Percentiles rank a stretch among this genome's conserved stretches.
These are phyloP conservation scores for Micronycteris hirsuta DNA, from an alignment of 2,113 vertebrate species.

Conservation along the genomic window DNA sequence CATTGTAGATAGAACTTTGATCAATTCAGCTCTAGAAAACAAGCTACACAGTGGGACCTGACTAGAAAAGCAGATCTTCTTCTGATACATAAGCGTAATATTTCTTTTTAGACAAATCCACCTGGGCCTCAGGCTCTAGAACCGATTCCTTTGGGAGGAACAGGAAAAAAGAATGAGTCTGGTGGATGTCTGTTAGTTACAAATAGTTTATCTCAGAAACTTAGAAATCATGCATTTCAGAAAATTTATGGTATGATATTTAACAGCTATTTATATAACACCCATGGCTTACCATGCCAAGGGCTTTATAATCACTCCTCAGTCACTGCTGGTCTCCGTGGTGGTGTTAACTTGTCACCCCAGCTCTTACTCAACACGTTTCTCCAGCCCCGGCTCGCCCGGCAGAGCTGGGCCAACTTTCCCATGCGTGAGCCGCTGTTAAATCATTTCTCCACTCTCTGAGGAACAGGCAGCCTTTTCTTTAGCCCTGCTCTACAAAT, in stretches of 20 bases:
- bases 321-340: not conserved
- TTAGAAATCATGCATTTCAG: not conserved
- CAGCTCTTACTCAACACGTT: not conserved
- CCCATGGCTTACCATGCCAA: not conserved
- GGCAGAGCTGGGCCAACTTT: conserved; percentile 19
- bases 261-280: not conserved
- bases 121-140: not conserved
- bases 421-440: not conserved
- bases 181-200: not conserved
- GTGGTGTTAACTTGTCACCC: not conserved
- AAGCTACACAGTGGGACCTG: not conserved
- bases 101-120: not conserved
- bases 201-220: conserved; percentile 18
- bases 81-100: not conserved
- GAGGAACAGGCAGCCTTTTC: conserved; percentile 71
- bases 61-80: not conserved
- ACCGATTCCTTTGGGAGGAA: not conserved
- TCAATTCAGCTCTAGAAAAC: not conserved
- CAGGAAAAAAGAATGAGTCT: not conserved
- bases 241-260: conserved; percentile 4
- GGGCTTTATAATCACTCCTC: conserved; percentile 31
- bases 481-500: conserved; percentile 55
- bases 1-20: not conserved
- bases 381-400: not conserved
- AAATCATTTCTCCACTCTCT: conserved; percentile 45